Evolutionary conservation across 2,797 vertebrate species (phyloP).

Genomic region (Thripadectes ignobilis): DNA sequence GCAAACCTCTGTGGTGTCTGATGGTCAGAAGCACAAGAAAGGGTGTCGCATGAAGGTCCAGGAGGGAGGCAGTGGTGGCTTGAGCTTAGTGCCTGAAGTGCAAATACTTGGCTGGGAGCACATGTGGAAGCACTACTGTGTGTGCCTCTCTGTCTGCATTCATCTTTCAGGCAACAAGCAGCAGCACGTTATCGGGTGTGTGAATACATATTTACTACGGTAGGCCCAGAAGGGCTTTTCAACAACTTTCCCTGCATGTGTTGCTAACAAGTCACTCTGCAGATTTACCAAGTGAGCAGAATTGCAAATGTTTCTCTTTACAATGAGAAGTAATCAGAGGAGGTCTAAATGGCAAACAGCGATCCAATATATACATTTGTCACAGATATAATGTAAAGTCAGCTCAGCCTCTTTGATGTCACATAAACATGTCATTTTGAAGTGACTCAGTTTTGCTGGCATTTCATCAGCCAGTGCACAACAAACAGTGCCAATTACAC

Average conservation of each 20-base stretch:
- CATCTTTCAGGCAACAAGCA: conserved; percentile 21
- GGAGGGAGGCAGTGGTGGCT: rapidly evolving
- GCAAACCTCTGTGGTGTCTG: not conserved
- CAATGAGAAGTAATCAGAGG: conserved; percentile 60
- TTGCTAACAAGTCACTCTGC: conserved; percentile 63
- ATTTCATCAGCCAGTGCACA: conserved; percentile 62
- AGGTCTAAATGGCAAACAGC: conserved; percentile 50
- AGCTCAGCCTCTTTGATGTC: conserved; percentile 67
- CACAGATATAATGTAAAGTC: conserved; percentile 65
- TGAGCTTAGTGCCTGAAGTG: conserved; percentile 4
- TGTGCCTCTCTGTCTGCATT: conserved; percentile 27
- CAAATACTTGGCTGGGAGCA: not conserved
- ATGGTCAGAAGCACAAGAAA: not conserved
- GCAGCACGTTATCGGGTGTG: conserved; percentile 63
- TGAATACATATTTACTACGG: conserved; percentile 66
- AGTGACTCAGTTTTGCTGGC: conserved; percentile 64
- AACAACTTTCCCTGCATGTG: conserved; percentile 65
- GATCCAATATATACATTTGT: conserved; percentile 64
- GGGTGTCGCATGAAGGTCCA: rapidly evolving
- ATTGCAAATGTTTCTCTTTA: conserved; percentile 63
- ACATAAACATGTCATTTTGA: conserved; percentile 74
- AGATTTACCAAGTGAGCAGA: conserved; percentile 61
- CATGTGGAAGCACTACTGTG: not conserved
- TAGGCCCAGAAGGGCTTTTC: conserved; percentile 64
- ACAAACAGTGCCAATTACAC: conserved; percentile 58